Conservation (phyloP, 2,113 vertebrate species). For the Pelvicachromis taeniatus region DNA sequence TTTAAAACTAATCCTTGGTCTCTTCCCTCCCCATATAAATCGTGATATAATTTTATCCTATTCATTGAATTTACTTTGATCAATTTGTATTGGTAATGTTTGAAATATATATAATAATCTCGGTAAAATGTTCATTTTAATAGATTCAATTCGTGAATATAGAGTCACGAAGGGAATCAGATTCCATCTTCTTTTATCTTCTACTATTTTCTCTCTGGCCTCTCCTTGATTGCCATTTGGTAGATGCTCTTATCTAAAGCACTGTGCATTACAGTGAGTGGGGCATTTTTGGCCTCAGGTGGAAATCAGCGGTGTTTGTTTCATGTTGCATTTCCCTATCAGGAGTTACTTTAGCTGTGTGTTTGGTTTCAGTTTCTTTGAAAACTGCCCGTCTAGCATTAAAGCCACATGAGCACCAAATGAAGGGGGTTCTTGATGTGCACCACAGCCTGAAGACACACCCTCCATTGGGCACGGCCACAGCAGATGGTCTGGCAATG, state of each 20-base stretch:
- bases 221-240: background rate
- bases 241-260: background rate
- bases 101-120: no score
- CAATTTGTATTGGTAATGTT: no score
- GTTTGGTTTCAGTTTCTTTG: background rate
- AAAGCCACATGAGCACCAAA: slow-evolving; percentile 14
- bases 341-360: background rate
- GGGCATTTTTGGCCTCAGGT: background rate
- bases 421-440: slow-evolving; percentile 27
- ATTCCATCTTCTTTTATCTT: no score
- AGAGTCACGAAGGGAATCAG: no score
- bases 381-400: background rate
- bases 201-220: background rate
- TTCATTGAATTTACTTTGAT: no score
- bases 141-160: no score
- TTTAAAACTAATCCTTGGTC: no score
- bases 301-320: background rate
- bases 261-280: background rate
- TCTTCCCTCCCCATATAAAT: no score
- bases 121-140: no score
- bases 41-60: no score
- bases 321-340: background rate
- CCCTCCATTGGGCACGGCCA: slow-evolving; percentile 30
- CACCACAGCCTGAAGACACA: slow-evolving; percentile 40
- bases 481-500: slow-evolving; percentile 52